These are phyloP conservation scores for Coelopa frigida DNA, from an alignment of 1,140 invertebrate species.

Conservation along the genomic window DNA sequence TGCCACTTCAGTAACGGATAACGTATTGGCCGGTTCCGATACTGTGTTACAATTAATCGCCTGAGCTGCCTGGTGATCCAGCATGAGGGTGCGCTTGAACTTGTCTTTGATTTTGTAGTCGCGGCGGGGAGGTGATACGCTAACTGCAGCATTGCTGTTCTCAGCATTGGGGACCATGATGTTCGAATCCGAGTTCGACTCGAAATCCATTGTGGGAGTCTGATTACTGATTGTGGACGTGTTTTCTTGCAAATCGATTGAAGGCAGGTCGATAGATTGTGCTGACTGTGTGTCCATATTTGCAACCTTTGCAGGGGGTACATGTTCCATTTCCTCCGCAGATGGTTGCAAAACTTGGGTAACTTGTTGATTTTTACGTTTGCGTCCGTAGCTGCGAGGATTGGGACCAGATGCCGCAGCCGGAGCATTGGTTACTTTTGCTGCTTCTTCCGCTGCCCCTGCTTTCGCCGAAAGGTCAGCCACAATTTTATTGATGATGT, in stretches of 20 bases:
- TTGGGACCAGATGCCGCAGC: conserved; percentile 9
- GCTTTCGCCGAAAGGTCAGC: conserved; percentile 36
- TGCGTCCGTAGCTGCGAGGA: conserved; percentile 32
- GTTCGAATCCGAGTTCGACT: conserved; percentile 11
- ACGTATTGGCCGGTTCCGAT: too few species aligned
- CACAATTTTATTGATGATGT: conserved; percentile 40
- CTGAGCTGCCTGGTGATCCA: conserved; percentile 27
- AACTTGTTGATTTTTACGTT: conserved; percentile 40
- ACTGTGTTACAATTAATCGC: conserved; percentile 22
- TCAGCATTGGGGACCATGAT: too few species aligned
- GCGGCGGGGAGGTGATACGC: conserved; percentile 33
- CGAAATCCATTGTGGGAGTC: too few species aligned
- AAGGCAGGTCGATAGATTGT: conserved; percentile 13
- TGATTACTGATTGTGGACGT: too few species aligned
- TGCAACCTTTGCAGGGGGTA: conserved; percentile 28
- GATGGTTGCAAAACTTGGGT: conserved; percentile 25
- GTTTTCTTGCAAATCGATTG: conserved; percentile 12
- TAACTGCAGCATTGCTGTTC: too few species aligned
- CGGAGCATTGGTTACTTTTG: conserved; percentile 8
- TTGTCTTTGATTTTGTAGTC: conserved; percentile 43
- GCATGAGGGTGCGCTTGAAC: conserved; percentile 36
- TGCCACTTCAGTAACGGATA: neutral
- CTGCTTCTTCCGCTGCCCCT: conserved; percentile 23
- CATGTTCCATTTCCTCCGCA: conserved; percentile 11
- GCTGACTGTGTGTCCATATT: conserved; percentile 19